These are phyloP conservation scores for Stratiomys singularior DNA, from an alignment of 2,888 invertebrate genomes.

Conservation along the genomic window DNA sequence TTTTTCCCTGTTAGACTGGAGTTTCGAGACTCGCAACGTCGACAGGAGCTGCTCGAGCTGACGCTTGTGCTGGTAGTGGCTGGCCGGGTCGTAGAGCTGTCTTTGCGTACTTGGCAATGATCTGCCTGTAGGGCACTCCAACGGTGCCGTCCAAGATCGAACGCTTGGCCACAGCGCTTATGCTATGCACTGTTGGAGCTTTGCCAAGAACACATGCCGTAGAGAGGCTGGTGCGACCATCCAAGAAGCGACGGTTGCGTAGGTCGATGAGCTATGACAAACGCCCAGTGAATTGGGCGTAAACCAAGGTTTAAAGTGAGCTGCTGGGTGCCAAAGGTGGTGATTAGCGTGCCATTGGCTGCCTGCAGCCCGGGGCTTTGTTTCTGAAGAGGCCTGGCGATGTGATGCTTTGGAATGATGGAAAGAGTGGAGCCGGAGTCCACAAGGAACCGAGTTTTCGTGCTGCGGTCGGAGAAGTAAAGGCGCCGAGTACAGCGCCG, in stretches of 20 bases:
- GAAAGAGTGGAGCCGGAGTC: background rate
- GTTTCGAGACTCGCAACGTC: background rate
- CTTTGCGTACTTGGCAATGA: background rate
- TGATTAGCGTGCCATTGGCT: background rate
- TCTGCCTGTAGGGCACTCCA: background rate
- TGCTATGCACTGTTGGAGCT: background rate
- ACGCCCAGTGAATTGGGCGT: background rate
- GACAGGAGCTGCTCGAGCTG: background rate
- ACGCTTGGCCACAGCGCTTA: background rate
- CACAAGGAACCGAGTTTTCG: background rate
- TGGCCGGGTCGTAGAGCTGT: background rate
- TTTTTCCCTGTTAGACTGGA: background rate
- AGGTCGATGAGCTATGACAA: background rate
- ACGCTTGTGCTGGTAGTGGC: background rate
- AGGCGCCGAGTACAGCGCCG: no score
- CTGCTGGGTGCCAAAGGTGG: slow-evolving; percentile 2
- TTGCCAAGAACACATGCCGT: background rate
- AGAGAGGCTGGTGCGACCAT: background rate
- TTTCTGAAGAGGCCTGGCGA: no score
- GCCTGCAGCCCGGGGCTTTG: background rate
- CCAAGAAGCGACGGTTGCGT: background rate
- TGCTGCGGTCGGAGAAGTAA: background rate
- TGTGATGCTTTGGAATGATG: no score
- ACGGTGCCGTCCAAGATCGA: background rate
- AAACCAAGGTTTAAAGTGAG: background rate